phyloP scores from a whole-genome alignment of 2,113 vertebrate genomes.

The Sorex fumeus region DNA sequence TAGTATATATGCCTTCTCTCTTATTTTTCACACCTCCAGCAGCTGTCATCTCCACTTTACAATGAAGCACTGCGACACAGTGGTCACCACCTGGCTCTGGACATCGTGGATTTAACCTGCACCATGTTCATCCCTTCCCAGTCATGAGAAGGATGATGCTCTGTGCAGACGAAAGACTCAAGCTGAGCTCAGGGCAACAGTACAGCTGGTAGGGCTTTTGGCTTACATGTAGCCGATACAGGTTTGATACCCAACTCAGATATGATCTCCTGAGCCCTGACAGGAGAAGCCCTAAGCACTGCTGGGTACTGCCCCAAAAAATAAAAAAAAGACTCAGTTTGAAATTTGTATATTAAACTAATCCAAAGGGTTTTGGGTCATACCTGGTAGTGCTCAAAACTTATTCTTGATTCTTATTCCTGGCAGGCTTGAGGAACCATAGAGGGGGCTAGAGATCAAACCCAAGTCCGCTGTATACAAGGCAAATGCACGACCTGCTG shows the following conservation, averaged over 20 bases:
- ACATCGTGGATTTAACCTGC: not conserved
- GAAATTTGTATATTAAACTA: not conserved
- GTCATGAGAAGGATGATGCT: not conserved
- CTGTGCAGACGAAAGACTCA: not conserved
- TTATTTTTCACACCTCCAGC: not conserved
- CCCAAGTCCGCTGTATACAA: too few species aligned
- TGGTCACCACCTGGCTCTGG: not conserved
- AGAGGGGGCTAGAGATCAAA: too few species aligned
- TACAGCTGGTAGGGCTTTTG: too few species aligned
- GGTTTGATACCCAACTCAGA: too few species aligned
- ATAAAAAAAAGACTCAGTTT: too few species aligned
- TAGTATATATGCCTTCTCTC: not conserved
- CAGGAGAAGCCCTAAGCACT: too few species aligned
- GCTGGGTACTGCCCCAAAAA: too few species aligned
- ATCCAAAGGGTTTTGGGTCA: not conserved
- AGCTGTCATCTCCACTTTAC: not conserved
- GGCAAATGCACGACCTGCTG: not conserved
- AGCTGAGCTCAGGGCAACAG: not conserved
- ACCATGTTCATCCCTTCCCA: not conserved
- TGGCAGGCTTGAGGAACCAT: too few species aligned
- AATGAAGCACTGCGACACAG: not conserved
- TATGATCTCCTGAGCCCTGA: too few species aligned
- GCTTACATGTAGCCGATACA: too few species aligned
- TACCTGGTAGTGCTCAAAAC: too few species aligned
- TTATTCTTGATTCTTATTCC: too few species aligned